These are phyloP conservation scores for Microplitis deprimator DNA, from an alignment of 2,888 invertebrate genomes.

Conservation along the genomic window DNA sequence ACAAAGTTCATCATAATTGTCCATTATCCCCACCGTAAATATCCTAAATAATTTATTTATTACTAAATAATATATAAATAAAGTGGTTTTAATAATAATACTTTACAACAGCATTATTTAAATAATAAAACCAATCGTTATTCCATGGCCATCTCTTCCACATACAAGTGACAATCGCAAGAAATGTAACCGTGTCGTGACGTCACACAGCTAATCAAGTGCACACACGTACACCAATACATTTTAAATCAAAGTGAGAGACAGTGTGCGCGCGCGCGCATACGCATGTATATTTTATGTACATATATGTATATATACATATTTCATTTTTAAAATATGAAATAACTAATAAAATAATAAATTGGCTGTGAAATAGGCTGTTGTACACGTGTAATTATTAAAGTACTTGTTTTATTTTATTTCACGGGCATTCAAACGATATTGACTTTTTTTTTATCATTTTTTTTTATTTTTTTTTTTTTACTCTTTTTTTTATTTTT, in stretches of 20 bases:
- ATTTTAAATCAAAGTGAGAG: constrained; percentile 37
- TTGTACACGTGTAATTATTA: constrained; percentile 29
- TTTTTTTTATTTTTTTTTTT: not conserved
- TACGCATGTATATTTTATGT: constrained; percentile 25
- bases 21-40: constrained; percentile 15
- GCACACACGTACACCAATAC: constrained; percentile 59
- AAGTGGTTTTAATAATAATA: not conserved
- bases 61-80: not conserved
- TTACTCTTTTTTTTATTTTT: too few relatives aligned
- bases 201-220: constrained; percentile 69
- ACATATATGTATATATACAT: constrained; percentile 23
- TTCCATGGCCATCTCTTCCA: constrained; percentile 20
- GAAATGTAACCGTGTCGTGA: constrained; percentile 68
- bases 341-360: constrained; percentile 16
- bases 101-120: not conserved
- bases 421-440: constrained; percentile 11
- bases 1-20: constrained; percentile 21
- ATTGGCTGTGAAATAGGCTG: constrained; percentile 29
- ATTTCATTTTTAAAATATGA: not conserved
- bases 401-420: constrained; percentile 8
- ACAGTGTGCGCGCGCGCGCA: constrained; percentile 38
- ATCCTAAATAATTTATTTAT: not conserved
- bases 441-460: constrained; percentile 22
- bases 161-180: constrained; percentile 63
- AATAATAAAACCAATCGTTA: not conserved